phyloP scores from a whole-genome alignment of 2,888 invertebrate species.

The Ernsta delagoae region DNA sequence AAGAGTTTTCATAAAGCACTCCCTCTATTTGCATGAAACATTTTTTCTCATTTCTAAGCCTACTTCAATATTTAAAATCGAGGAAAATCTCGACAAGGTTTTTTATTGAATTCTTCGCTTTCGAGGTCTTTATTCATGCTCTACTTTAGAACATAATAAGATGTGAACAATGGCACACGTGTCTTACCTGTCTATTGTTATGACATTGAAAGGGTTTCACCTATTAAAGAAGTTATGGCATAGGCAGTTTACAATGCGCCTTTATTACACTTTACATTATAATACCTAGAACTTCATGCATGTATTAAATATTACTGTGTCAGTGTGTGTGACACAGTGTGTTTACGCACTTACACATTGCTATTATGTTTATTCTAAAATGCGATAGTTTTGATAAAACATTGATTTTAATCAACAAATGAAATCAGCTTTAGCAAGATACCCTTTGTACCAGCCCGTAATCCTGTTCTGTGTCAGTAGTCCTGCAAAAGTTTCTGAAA shows the following conservation, averaged over 20 bases:
- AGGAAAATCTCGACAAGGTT: slow-evolving; percentile 11
- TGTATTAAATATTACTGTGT: too few species aligned
- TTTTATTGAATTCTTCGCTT: slow-evolving; percentile 25
- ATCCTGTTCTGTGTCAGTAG: too few species aligned
- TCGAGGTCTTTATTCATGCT: slow-evolving; percentile 1
- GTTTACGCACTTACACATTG: too few species aligned
- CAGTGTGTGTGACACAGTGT: too few species aligned
- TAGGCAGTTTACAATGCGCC: not conserved
- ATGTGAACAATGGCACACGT: slow-evolving; percentile 11
- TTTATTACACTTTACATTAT: not conserved
- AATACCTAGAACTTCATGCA: not conserved
- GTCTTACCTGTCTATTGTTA: slow-evolving; percentile 12
- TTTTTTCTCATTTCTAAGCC: slow-evolving; percentile 23
- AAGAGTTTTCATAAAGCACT: slow-evolving; percentile 19
- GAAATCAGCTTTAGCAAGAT: too few species aligned
- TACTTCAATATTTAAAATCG: slow-evolving; percentile 22
- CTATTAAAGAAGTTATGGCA: not conserved
- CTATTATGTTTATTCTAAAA: too few species aligned
- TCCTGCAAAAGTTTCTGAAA: not conserved
- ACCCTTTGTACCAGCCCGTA: too few species aligned
- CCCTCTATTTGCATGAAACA: slow-evolving; percentile 25
- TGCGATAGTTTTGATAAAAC: not conserved
- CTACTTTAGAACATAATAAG: slow-evolving; percentile 15
- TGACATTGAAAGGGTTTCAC: slow-evolving; percentile 8
- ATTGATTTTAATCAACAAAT: not conserved